phyloP scores from a whole-genome alignment of 2,797 vertebrate genomes.

The Fringilla coelebs region DNA sequence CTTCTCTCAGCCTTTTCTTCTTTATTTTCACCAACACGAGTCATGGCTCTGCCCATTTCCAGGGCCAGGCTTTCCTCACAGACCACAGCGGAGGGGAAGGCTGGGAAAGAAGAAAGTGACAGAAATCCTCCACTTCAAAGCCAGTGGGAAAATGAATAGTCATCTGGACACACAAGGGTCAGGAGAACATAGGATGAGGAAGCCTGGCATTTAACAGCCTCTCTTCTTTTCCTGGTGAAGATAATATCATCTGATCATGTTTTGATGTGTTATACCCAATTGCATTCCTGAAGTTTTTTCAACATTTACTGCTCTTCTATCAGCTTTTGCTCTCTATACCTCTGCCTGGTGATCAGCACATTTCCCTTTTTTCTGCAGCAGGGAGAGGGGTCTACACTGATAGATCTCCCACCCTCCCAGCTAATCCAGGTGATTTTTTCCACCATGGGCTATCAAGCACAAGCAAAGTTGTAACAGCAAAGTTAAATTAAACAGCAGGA shows the following conservation, averaged over 20 bases:
- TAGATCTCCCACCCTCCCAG: background rate
- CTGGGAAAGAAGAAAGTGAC: background rate
- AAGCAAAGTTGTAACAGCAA: background rate
- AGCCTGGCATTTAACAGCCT: background rate
- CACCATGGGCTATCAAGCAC: background rate
- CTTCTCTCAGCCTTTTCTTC: background rate
- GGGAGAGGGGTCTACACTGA: background rate
- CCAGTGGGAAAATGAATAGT: background rate
- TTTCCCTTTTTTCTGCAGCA: background rate
- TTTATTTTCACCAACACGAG: background rate
- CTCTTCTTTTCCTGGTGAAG: background rate
- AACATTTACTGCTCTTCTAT: background rate
- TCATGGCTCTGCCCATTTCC: background rate
- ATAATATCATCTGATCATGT: background rate
- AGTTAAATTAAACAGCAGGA: background rate
- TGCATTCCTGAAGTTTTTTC: background rate
- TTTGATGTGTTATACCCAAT: background rate
- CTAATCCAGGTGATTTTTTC: background rate
- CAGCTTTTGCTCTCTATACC: background rate
- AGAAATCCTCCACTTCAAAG: background rate
- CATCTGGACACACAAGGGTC: background rate
- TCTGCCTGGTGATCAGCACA: background rate
- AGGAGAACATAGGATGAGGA: background rate
- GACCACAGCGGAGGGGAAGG: rapidly evolving
- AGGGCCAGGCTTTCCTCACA: background rate